These are phyloP conservation scores for Nyctibius grandis DNA, from an alignment of 2,797 vertebrate species.

Conservation along the genomic window DNA sequence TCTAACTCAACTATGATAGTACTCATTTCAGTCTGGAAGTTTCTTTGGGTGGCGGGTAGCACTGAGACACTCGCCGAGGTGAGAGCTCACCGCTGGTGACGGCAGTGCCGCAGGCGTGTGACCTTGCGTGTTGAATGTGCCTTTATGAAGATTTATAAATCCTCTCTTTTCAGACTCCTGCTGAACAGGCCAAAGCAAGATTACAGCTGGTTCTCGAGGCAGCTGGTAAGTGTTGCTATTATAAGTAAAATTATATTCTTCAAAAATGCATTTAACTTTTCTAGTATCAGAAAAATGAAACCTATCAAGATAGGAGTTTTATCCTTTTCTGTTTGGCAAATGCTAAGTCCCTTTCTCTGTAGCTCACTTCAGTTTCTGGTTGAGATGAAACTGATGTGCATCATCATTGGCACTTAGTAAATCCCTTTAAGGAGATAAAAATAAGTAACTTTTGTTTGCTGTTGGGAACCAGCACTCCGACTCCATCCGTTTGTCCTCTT, in stretches of 20 bases:
- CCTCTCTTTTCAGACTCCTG: slow-evolving; percentile 84
- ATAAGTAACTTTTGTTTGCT: not conserved
- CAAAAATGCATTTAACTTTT: rapidly evolving
- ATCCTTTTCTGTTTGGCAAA: not conserved
- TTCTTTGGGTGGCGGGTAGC: rapidly evolving
- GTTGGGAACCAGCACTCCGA: not conserved
- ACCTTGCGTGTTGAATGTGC: rapidly evolving
- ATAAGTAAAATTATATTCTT: not conserved
- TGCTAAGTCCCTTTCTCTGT: rapidly evolving
- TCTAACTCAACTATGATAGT: rapidly evolving
- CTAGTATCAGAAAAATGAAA: not conserved
- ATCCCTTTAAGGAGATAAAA: not conserved
- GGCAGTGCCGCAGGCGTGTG: rapidly evolving
- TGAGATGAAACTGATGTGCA: not conserved
- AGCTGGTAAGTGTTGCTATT: slow-evolving; percentile 82
- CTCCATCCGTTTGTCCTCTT: not conserved
- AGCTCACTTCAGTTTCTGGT: not conserved
- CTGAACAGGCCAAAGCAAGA: slow-evolving; percentile 93
- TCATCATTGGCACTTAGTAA: rapidly evolving
- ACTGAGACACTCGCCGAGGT: rapidly evolving
- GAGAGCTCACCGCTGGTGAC: not conserved
- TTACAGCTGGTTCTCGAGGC: slow-evolving; percentile 93
- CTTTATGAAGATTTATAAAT: not conserved
- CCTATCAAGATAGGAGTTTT: not conserved
- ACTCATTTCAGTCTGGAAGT: not conserved